Base-by-base conservation (phyloP, 2,797 vertebrate genomes). In the Cryptoblepharus egeriae region DNA sequence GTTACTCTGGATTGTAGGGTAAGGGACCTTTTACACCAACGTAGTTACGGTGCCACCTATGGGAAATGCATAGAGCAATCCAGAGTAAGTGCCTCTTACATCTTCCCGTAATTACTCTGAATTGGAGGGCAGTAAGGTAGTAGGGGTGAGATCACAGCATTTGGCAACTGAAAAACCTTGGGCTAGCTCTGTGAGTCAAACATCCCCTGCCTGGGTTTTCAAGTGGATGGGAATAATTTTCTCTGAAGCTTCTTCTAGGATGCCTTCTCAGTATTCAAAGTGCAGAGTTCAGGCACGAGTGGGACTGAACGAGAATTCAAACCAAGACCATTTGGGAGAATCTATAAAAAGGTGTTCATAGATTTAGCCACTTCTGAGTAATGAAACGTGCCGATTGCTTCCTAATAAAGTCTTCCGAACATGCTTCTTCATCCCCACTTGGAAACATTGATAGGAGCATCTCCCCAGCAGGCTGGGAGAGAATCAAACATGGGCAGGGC, bases 401-500 rank as follows among this genome's bases (percentile, higher is more conserved):
- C 72, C 57, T 73, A 52, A 61, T 70, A 0, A 30, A 68, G 75
- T 32, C 20, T 37, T 30, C 80, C 60, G 24, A 3, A 0, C 0
- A 20, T 16, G 12, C 67, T 0, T 16, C 73, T 65, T 39, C 57
- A 6, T 22, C 18, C 58, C 37, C 22, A 13, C 22, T n/a, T 72
- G 65, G 42, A 68, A 80, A 9, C 84, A 30, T 88, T 82, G 72
- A 7, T 69, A 87, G 75, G 5, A 60, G 71, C 78, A 76, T 65
- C 82, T 5, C 70, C 13, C 70, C 79, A 22, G 32, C 70, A 30
- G 28, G 52, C 3, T 2, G 75, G 30, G 37, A 75, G 74, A 80
- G 83, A 75, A 45, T 72, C 52, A 15, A 3, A 39, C 63, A 13
- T 77, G 84, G 80, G 69, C 42, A 88, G 87, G 49, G 88, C 90